phyloP scores from a whole-genome alignment of 2,888 invertebrate species.

The Osmoderma eremita region DNA sequence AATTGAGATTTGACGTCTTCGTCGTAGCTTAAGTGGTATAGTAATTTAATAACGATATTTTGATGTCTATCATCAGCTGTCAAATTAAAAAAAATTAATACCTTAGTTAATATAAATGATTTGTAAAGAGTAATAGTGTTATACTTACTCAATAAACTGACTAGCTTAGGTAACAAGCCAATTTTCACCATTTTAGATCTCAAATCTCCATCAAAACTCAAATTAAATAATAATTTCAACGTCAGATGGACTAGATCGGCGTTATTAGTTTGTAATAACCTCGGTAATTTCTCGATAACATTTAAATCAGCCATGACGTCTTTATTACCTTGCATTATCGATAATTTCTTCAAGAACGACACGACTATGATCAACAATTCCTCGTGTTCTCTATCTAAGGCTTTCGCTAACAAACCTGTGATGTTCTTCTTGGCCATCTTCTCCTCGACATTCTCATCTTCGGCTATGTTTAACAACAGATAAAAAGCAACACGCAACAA shows the following conservation, averaged over 20 bases:
- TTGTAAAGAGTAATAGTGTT: conserved; percentile 4
- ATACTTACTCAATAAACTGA: conserved; percentile 82
- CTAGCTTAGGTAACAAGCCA: conserved; percentile 89
- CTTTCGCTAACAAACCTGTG: conserved; percentile 85
- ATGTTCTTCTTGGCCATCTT: conserved; percentile 97
- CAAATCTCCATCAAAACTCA: conserved; percentile 91
- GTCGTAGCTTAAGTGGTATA: conserved; percentile 96
- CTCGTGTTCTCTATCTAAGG: conserved; percentile 88
- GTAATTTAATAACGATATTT: conserved; percentile 79
- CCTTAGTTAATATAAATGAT: conserved; percentile 16
- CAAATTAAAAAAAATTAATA: conserved; percentile 52
- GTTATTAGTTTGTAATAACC: conserved; percentile 75
- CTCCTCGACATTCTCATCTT: conserved; percentile 93
- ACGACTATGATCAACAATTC: conserved; percentile 90
- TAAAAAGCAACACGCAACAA: conserved; percentile 91
- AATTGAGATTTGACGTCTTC: conserved; percentile 94
- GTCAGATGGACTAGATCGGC: conserved; percentile 81
- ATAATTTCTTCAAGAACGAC: conserved; percentile 94
- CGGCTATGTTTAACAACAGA: conserved; percentile 92
- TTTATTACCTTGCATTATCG: conserved; percentile 94
- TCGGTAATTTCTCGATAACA: conserved; percentile 85
- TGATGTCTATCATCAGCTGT: conserved; percentile 82
- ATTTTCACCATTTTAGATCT: conserved; percentile 89
- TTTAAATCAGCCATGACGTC: conserved; percentile 86
- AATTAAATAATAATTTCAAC: conserved; percentile 89